phyloP scores from a whole-genome alignment of 2,888 invertebrate species.

The Melikaiella ostensackeni region DNA sequence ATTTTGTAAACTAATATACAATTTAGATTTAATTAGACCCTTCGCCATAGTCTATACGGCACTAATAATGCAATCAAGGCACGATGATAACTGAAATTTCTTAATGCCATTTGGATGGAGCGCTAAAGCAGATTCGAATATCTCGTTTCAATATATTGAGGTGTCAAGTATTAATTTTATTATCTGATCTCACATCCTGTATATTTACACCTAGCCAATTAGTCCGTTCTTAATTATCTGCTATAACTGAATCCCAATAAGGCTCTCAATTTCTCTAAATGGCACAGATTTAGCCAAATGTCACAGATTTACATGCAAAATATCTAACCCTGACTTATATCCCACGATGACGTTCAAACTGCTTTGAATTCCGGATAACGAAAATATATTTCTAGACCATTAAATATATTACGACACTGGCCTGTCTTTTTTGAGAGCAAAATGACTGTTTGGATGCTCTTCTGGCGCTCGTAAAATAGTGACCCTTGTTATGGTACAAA shows the following conservation, averaged over 20 bases:
- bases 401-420: background rate
- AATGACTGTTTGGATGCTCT: background rate
- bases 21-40: too few species aligned
- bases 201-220: background rate
- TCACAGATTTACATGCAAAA: slow-evolving; percentile 13
- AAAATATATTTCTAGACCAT: background rate
- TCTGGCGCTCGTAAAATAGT: background rate
- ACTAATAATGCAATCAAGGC: too few species aligned
- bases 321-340: slow-evolving; percentile 10
- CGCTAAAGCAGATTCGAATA: too few species aligned
- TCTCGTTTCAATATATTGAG: background rate
- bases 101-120: too few species aligned
- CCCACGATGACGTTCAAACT: background rate
- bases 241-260: too few species aligned
- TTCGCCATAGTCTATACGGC: too few species aligned
- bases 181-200: background rate
- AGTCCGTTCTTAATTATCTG: background rate
- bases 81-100: too few species aligned
- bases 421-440: background rate
- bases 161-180: background rate
- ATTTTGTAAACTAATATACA: too few species aligned
- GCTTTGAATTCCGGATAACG: background rate
- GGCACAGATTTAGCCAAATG: slow-evolving; percentile 13
- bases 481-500: background rate
- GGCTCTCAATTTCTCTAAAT: background rate